Evolutionary conservation across 2,113 vertebrate species (phyloP), one percentile per base, ranked within the genome.

Genomic region (Saimiri boliviensis): DNA sequence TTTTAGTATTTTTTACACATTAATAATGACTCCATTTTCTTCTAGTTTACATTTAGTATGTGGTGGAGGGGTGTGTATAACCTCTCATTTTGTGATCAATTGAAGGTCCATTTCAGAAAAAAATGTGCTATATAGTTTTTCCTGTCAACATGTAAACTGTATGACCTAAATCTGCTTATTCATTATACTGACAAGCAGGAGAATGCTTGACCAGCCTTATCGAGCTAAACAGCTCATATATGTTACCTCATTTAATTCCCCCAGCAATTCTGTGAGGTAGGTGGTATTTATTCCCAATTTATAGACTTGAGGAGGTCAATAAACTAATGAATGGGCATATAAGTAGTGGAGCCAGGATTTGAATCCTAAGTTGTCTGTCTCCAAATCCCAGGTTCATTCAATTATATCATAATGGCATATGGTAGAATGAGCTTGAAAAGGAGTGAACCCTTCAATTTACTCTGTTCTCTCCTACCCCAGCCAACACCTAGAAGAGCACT

Each of bases 61-160:
- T 77, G 11, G 35, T 86, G 71, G 79, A 8, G 21, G 56, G 56
- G 23, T 52, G 19, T 88, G 21, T 91, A 9, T 52, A 27, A 23
- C 84, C 37, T 89, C 52, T 95, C 60, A 35, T 63, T 83, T 94
- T 81, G n/a, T 52, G 23, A 70, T 76, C 66, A 70, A 0, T 68
- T 93, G 20, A 95, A 79, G 54, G 60, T 52, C 70, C 68, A 21
- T 89, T 76, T 92, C 52, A 89, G 54, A 76, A 93, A 92, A 95
- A 90, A 63, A 84, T 52, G 25, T 79, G 37, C 81, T 49, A 86
- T 83, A 80, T 56, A 52, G 25, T 86, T 96, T 96, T 91, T 76
- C 14, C 30, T 95, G 14, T 45, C 45, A 91, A 6, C 6, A 3
- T 94, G 8, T 77, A 81, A 89, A 83, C 14, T 79, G 0, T 47